phyloP scores from a whole-genome alignment of 2,113 vertebrate species.

The Perca fluviatilis region DNA sequence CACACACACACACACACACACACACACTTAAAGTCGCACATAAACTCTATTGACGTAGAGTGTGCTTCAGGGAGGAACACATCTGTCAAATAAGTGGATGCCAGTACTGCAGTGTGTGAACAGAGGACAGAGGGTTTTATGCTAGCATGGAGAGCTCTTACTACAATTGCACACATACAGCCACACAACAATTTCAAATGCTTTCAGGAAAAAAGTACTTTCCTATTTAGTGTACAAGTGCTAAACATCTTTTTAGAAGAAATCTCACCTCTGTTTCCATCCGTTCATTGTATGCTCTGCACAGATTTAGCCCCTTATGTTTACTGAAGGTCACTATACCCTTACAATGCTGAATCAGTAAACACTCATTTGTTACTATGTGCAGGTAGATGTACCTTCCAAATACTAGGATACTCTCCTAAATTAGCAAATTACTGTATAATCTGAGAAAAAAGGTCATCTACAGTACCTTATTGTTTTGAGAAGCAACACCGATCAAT shows the following conservation, averaged over 20 bases:
- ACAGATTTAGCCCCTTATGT: not conserved
- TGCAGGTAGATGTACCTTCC: not conserved
- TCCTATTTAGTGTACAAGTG: not conserved
- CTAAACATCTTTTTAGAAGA: not conserved
- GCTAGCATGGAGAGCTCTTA: not conserved
- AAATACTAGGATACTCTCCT: not conserved
- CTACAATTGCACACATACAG: not conserved
- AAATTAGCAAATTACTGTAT: not conserved
- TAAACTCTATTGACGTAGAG: slow-evolving; percentile 31
- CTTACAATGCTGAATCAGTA: not conserved
- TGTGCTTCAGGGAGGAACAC: slow-evolving; percentile 62
- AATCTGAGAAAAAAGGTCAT: not conserved
- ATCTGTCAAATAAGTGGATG: slow-evolving; percentile 56
- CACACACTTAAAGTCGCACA: slow-evolving; percentile 3
- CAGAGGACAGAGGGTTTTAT: slow-evolving; percentile 40
- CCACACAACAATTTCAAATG: slow-evolving; percentile 2
- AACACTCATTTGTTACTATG: not conserved
- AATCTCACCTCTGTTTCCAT: not conserved
- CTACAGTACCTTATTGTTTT: not conserved
- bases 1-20: slow-evolving; percentile 20
- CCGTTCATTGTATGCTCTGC: not conserved
- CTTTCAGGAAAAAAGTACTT: not conserved
- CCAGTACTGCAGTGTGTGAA: slow-evolving; percentile 53
- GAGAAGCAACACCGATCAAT: not conserved
- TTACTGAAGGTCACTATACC: not conserved